These are phyloP conservation scores for Anoncus sp. DNA, from an alignment of 2,888 invertebrate genomes.

Conservation along the genomic window DNA sequence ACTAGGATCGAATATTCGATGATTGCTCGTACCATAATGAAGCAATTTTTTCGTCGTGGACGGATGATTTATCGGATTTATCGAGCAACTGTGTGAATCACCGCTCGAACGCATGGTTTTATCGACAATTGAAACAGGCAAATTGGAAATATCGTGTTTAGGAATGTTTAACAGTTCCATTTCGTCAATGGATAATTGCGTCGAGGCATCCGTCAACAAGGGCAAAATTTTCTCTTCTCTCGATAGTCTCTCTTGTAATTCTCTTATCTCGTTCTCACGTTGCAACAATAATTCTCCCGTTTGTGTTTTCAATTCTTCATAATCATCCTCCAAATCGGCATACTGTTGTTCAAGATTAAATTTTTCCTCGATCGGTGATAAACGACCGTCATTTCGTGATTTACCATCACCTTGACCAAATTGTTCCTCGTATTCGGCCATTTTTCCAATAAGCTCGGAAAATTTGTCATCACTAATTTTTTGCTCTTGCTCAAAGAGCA, in stretches of 20 bases:
- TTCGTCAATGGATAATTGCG: constrained; percentile 42
- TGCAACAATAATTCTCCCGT: constrained; percentile 84
- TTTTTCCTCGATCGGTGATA: constrained; percentile 92
- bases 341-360: constrained; percentile 88
- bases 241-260: constrained; percentile 82
- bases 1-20: constrained; percentile 49
- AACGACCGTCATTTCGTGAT: constrained; percentile 82
- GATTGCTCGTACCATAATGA: constrained; percentile 34
- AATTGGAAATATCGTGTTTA: constrained; percentile 5
- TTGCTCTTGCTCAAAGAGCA: constrained; percentile 90
- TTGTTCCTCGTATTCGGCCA: constrained; percentile 92
- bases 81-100: constrained; percentile 37
- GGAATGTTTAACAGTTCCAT: constrained; percentile 23
- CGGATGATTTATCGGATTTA: constrained; percentile 13
- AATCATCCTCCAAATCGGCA: constrained; percentile 89
- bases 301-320: constrained; percentile 85
- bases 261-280: constrained; percentile 85
- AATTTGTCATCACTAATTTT: constrained; percentile 91
- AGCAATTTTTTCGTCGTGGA: constrained; percentile 36
- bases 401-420: constrained; percentile 85
- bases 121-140: constrained; percentile 14
- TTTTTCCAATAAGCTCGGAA: constrained; percentile 89
- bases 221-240: constrained; percentile 17
- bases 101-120: constrained; percentile 27
- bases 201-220: constrained; percentile 40